phyloP scores from a whole-genome alignment of 2,797 vertebrate genomes.

The Pitangus sulphuratus region DNA sequence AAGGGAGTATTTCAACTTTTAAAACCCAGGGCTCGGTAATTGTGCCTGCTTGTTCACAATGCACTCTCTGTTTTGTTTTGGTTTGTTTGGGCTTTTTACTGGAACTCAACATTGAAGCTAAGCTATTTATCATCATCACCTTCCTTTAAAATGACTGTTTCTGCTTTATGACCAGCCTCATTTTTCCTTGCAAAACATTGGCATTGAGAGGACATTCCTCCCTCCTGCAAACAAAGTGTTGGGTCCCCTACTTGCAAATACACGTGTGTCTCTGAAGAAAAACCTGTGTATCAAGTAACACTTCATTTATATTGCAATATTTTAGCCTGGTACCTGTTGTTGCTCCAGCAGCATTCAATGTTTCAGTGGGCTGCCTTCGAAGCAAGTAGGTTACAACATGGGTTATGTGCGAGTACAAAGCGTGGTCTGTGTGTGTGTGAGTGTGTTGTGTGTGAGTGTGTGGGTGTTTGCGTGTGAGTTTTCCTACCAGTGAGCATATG shows the following conservation, averaged over 20 bases:
- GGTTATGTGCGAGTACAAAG: conserved; percentile 32
- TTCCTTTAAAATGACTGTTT: conserved; percentile 17
- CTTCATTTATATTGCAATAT: conserved; percentile 61
- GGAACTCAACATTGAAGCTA: conserved; percentile 26
- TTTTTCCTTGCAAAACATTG: not conserved
- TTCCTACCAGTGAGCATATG: not conserved
- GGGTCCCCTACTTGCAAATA: conserved; percentile 30
- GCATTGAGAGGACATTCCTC: conserved; percentile 1
- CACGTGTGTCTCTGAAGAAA: not conserved
- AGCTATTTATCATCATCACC: conserved; percentile 41
- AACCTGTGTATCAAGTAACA: conserved; percentile 43
- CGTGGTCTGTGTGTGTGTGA: not conserved
- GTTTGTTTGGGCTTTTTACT: conserved; percentile 28
- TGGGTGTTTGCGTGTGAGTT: conserved; percentile 20
- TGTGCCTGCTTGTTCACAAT: not conserved
- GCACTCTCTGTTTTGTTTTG: not conserved
- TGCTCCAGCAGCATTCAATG: conserved; percentile 52
- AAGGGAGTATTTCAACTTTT: not conserved
- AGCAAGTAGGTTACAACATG: conserved; percentile 51
- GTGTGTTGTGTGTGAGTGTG: not conserved
- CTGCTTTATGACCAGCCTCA: not conserved
- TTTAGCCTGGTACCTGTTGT: conserved; percentile 69
- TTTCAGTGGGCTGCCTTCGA: conserved; percentile 43
- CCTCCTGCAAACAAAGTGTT: not conserved
- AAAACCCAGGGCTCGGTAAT: not conserved